Evolutionary conservation across 1,140 invertebrate genomes (phyloP).

Genomic region (Diorhabda elongata): DNA sequence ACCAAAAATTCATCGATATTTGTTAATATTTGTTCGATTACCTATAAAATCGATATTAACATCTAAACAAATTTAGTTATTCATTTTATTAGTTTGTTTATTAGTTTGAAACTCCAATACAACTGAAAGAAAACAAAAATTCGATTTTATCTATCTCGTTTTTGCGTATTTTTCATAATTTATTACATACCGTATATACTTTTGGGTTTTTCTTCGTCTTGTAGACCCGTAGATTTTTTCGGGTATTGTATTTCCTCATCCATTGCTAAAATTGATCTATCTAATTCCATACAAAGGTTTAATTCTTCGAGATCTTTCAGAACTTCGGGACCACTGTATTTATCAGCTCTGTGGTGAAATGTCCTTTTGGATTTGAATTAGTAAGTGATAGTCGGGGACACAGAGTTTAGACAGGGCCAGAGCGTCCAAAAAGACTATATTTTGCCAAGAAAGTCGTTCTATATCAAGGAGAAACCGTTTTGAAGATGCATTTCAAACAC

Average conservation of each 20-base stretch:
- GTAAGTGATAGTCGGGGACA: too few species aligned
- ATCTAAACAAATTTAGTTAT: too few species aligned
- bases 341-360: slow-evolving; percentile 76
- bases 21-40: too few species aligned
- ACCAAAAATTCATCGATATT: too few species aligned
- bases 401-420: too few species aligned
- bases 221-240: slow-evolving; percentile 65
- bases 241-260: slow-evolving; percentile 90
- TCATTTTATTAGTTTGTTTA: too few species aligned
- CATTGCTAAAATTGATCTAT: slow-evolving; percentile 84
- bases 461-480: too few species aligned
- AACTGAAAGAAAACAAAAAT: slow-evolving; percentile 3
- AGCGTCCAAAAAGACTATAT: too few species aligned
- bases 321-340: slow-evolving; percentile 85
- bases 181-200: slow-evolving; percentile 52
- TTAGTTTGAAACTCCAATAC: neutral
- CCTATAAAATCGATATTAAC: too few species aligned
- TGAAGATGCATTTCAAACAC: too few species aligned
- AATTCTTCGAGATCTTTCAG: slow-evolving; percentile 84
- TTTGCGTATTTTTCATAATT: neutral
- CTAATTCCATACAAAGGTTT: slow-evolving; percentile 78
- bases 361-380: too few species aligned
- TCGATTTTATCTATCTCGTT: neutral
- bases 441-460: too few species aligned
- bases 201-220: slow-evolving; percentile 58